Conservation (phyloP, 2,888 invertebrate genomes). For the Drosophila borealis region DNA sequence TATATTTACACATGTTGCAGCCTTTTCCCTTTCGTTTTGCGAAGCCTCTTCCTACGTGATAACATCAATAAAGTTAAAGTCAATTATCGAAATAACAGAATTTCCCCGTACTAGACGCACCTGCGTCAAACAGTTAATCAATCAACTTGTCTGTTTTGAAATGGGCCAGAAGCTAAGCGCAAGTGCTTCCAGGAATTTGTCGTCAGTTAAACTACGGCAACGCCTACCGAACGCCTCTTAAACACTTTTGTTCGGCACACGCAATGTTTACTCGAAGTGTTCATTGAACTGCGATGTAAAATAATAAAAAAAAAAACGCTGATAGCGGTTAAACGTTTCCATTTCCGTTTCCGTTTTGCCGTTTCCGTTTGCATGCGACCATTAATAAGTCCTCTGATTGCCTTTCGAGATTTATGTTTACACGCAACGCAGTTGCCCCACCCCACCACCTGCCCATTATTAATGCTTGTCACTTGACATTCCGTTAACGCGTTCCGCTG, state of each 20-base stretch:
- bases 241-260: neutral
- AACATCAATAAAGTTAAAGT: neutral
- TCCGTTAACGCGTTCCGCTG: conserved; percentile 35
- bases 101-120: neutral
- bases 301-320: conserved; percentile 1
- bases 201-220: too few relatives aligned
- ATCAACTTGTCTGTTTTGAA: conserved; percentile 53
- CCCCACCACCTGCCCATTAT: neutral
- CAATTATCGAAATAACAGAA: conserved; percentile 6
- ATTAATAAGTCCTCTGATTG: conserved; percentile 46
- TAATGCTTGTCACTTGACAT: conserved; percentile 22
- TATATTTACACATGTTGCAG: too few relatives aligned
- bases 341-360: conserved; percentile 33
- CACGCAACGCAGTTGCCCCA: conserved; percentile 6
- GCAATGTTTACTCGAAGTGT: conserved; percentile 17
- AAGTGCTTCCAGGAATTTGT: conserved; percentile 20
- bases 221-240: neutral
- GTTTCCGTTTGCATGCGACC: conserved; percentile 33
- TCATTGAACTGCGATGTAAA: conserved; percentile 10
- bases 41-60: neutral
- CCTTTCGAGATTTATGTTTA: conserved; percentile 24
- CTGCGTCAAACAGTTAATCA: conserved; percentile 27
- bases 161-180: conserved; percentile 34
- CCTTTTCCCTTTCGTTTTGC: too few relatives aligned
- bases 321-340: conserved; percentile 45